Base-by-base conservation (phyloP, 2,113 vertebrate genomes). In the Tonatia bakeri region DNA sequence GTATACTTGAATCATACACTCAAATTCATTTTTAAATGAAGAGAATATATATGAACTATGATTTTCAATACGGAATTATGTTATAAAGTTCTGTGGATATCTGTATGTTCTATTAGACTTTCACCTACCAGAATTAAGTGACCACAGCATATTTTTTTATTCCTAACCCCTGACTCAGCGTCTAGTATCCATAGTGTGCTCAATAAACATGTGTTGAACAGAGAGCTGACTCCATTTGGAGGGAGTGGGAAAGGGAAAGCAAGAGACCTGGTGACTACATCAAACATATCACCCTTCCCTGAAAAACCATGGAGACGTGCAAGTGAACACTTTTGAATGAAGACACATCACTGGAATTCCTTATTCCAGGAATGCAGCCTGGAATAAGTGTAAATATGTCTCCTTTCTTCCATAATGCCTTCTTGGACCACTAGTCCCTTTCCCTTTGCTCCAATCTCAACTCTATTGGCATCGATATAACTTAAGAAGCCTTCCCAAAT, bases 21-120 rank as follows among this genome's bases (percentile, higher is more conserved):
- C 38, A 40, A 40, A 36, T 43, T 72, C 20, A 40, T 90, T 92
- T 79, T 90, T 47, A 76, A 86, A 70, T 80, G 6, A 95, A 91
- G 36, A 4, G 14, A 38, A 85, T 94, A 84, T 67, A 87, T 79
- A 69, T 73, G 65, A 87, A 56, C 20, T 69, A 17, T 50, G 76
- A 56, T 84, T 70, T 33, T 70, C 26, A 77, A 87, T 43, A 72
- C n/a, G 59, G 45, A 86, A 65, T 65, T 91, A 89, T 22, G 20
- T 82, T 87, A 3, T 40, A 92, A 96, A 79, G 4, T 12, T 90
- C 40, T 94, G n/a, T 70, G 4, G 50, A 33, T 82, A 65, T 77
- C n/a, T 93, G 17, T 75, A 80, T 79, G 16, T 77, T n/a, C 45
- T 97, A 65, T 91, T 59, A 45, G 22, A 86, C 24, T 89, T n/a